phyloP scores from a whole-genome alignment of 2,113 vertebrate species.

The Benthochromis sp. region DNA sequence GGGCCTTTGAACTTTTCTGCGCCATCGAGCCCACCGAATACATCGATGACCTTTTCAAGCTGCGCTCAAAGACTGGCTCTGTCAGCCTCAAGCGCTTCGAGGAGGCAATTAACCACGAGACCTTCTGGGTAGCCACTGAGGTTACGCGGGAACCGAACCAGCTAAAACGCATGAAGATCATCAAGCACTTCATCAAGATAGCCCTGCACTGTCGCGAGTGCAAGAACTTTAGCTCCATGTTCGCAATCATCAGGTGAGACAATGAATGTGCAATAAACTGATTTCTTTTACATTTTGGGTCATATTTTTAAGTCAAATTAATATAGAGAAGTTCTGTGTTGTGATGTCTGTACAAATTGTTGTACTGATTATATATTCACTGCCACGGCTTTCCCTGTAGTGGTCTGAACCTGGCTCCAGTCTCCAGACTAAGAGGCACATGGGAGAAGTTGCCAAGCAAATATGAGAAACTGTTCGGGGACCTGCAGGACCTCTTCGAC shows the following conservation, averaged over 20 bases:
- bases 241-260: constrained; percentile 94
- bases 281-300: background rate
- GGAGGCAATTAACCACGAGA: constrained; percentile 97
- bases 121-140: constrained; percentile 97
- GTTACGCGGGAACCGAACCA: constrained; percentile 93
- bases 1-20: constrained; percentile 93
- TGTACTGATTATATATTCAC: background rate
- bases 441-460: constrained; percentile 99
- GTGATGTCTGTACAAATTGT: background rate
- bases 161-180: constrained; percentile 94
- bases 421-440: constrained; percentile 91
- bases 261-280: background rate
- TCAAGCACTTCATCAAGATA: constrained; percentile 99
- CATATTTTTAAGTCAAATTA: background rate
- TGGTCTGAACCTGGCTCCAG: constrained; percentile 91
- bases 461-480: constrained; percentile 95
- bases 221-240: constrained; percentile 99
- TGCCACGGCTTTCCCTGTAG: constrained; percentile 47
- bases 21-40: constrained; percentile 97
- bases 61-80: constrained; percentile 82
- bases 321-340: background rate
- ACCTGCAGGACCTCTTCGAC: constrained; percentile 97
- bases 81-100: constrained; percentile 93
- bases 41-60: constrained; percentile 94
- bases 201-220: constrained; percentile 97